Percentiles rank a stretch among this genome's conserved stretches.
Conservation (phyloP, 1,140 invertebrate species). For the Trichonephila inaurata region DNA sequence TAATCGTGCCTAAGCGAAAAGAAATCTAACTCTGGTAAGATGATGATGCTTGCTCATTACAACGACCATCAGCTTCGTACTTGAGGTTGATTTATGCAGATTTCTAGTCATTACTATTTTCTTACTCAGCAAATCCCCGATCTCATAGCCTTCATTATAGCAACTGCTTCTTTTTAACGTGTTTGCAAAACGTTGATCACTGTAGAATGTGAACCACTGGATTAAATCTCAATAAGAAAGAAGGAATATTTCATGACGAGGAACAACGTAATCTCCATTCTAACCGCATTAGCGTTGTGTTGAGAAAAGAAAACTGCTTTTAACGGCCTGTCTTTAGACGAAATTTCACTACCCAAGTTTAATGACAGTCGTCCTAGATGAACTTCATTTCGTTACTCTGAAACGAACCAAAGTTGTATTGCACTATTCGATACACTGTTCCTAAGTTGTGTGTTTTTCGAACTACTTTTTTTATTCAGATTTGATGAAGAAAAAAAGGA, state of each 20-base stretch:
- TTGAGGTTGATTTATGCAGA: slow-evolving; percentile 74
- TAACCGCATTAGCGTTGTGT: slow-evolving; percentile 66
- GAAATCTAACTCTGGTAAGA: slow-evolving; percentile 25
- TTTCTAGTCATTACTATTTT: slow-evolving; percentile 74
- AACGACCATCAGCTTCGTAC: slow-evolving; percentile 47
- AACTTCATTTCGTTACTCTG: slow-evolving; percentile 15
- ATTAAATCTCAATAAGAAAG: slow-evolving; percentile 70
- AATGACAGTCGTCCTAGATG: slow-evolving; percentile 53
- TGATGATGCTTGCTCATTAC: slow-evolving; percentile 64
- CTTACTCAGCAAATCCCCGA: slow-evolving; percentile 66
- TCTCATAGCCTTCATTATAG: slow-evolving; percentile 66
- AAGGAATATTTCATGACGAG: slow-evolving; percentile 52
- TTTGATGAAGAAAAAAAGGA: neutral
- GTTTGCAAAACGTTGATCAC: slow-evolving; percentile 71
- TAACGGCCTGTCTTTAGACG: slow-evolving; percentile 47
- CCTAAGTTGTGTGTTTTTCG: neutral
- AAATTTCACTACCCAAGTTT: slow-evolving; percentile 67
- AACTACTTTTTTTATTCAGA: neutral
- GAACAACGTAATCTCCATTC: slow-evolving; percentile 70
- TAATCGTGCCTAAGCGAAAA: slow-evolving; percentile 57
- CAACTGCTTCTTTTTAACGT: slow-evolving; percentile 65
- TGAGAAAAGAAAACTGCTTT: slow-evolving; percentile 56
- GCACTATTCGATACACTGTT: neutral
- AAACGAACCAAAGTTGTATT: slow-evolving; percentile 25
- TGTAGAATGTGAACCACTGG: slow-evolving; percentile 59